Percentiles rank a stretch among this genome's conserved stretches.
Evolutionary conservation across 2,888 invertebrate species (phyloP).

Genomic region (Standfussiana lucernea): DNA sequence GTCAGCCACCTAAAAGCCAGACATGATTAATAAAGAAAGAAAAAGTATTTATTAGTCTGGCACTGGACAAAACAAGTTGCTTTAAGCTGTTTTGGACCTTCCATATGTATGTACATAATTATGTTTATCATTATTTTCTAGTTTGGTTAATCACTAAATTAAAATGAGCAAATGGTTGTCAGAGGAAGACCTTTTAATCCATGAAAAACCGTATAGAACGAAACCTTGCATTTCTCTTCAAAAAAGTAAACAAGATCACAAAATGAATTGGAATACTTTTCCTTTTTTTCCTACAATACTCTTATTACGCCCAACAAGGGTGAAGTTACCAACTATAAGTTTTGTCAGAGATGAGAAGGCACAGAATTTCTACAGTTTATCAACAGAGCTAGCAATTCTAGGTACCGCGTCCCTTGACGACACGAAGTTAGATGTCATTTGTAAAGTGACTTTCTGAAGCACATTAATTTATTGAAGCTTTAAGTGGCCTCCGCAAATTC

Average conservation of each 20-base stretch:
- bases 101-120: no score
- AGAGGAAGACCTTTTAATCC: neutral
- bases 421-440: slow-evolving; percentile 56
- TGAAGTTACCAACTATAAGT: slow-evolving; percentile 33
- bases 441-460: slow-evolving; percentile 37
- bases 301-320: slow-evolving; percentile 39
- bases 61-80: no score
- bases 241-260: slow-evolving; percentile 29
- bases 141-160: no score
- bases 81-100: no score
- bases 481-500: slow-evolving; percentile 26
- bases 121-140: no score
- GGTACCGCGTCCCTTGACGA: slow-evolving; percentile 25
- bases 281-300: slow-evolving; percentile 15
- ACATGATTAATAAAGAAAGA: no score
- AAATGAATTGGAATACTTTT: slow-evolving; percentile 31
- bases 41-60: no score
- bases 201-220: neutral
- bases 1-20: neutral
- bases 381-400: slow-evolving; percentile 31
- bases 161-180: neutral
- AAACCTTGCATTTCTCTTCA: slow-evolving; percentile 8
- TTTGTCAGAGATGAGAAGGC: slow-evolving; percentile 42
- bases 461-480: slow-evolving; percentile 25
- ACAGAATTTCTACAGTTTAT: slow-evolving; percentile 50